phyloP scores from a whole-genome alignment of 2,797 vertebrate species.

The Arnoldichthys spilopterus region DNA sequence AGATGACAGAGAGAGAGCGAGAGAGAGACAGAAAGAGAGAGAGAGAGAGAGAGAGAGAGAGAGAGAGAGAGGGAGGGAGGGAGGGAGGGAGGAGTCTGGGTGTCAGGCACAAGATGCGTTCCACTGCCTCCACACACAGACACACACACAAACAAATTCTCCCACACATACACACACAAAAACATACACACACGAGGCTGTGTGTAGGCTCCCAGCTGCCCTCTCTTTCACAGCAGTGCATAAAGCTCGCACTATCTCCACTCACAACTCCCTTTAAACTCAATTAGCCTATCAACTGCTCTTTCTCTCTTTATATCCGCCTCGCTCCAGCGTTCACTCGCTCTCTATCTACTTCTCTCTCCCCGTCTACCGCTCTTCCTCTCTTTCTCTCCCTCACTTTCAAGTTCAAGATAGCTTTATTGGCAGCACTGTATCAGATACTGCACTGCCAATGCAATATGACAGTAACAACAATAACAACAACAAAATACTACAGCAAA shows the following conservation, averaged over 20 bases:
- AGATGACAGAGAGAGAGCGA: constrained; percentile 14
- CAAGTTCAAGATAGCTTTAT: too few relatives aligned
- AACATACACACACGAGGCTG: constrained; percentile 40
- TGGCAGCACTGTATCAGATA: too few relatives aligned
- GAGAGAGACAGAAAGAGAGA: constrained; percentile 18
- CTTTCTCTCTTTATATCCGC: constrained; percentile 48
- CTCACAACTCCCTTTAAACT: constrained; percentile 56
- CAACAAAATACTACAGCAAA: too few relatives aligned
- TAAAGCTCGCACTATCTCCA: constrained; percentile 63
- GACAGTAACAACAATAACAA: too few relatives aligned
- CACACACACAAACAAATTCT: constrained; percentile 5
- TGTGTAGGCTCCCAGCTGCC: constrained; percentile 60
- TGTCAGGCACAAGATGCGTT: constrained; percentile 35
- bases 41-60: constrained; percentile 16
- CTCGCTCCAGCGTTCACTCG: constrained; percentile 10
- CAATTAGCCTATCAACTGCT: constrained; percentile 56
- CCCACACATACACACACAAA: constrained; percentile 29
- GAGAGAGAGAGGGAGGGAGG: constrained; percentile 18
- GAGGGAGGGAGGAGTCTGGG: constrained; percentile 25
- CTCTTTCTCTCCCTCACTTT: neutral
- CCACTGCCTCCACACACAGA: constrained; percentile 21
- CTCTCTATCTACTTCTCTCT: neutral
- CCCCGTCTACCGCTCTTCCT: neutral
- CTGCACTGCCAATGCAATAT: too few relatives aligned
- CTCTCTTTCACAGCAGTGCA: constrained; percentile 58